Conservation (phyloP, 92 coral and sea anemone genomes). For the Epizoanthus ramosus region DNA sequence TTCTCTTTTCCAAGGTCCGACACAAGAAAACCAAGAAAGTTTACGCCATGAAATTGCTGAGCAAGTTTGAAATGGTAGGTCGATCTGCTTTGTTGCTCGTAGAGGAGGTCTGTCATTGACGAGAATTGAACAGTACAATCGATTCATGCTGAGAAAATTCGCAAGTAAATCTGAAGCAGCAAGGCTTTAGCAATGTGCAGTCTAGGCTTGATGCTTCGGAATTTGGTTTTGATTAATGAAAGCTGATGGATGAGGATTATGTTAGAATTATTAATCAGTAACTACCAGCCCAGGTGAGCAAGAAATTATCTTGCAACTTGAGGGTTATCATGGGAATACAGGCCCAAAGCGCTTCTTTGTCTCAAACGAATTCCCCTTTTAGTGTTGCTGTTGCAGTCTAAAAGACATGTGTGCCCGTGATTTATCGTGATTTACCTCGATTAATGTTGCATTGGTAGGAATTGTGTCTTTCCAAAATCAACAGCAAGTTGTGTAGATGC, state of each 20-base stretch:
- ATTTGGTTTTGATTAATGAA: constrained; percentile 31
- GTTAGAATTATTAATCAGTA: background rate
- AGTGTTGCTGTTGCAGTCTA: background rate
- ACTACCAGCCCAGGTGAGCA: background rate
- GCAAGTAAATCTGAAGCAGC: constrained; percentile 33
- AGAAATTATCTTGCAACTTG: background rate
- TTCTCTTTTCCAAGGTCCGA: constrained; percentile 76
- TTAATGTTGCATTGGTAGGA: background rate
- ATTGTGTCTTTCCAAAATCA: background rate
- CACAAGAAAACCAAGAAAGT: constrained; percentile 76
- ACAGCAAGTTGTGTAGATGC: background rate
- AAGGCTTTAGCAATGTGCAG: constrained; percentile 19
- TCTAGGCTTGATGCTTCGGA: constrained; percentile 24
- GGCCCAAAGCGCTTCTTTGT: constrained; percentile 2
- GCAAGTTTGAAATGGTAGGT: constrained; percentile 99
- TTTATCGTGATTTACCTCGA: background rate
- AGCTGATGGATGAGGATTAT: constrained; percentile 8
- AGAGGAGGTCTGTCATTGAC: constrained; percentile 8
- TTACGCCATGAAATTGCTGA: constrained; percentile 95
- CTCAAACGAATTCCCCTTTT: background rate
- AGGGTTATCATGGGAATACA: background rate
- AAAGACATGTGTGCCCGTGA: background rate
- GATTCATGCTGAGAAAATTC: constrained; percentile 20
- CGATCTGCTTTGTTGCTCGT: constrained; percentile 15
- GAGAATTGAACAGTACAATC: constrained; percentile 18